phyloP scores from a whole-genome alignment of 2,888 invertebrate species.

The Psylliodes chrysocephalus region DNA sequence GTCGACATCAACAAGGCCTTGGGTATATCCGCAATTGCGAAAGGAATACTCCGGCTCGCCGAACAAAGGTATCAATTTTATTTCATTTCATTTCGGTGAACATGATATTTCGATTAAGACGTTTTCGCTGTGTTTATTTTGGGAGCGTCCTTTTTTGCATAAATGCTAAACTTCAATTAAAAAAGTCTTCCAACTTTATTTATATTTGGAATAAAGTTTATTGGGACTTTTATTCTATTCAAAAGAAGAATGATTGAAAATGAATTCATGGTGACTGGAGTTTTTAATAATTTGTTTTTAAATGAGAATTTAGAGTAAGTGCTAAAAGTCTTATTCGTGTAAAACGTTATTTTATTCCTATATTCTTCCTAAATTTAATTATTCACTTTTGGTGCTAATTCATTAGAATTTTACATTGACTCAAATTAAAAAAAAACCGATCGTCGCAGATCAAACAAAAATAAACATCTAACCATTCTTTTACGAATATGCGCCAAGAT shows the following conservation, averaged over 20 bases:
- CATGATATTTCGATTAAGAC: slow-evolving; percentile 31
- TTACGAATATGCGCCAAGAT: no score
- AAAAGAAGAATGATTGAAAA: background rate
- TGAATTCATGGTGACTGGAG: no score
- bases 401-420: no score
- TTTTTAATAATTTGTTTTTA: background rate
- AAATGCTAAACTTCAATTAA: slow-evolving; percentile 22
- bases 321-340: background rate
- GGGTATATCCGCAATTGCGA: slow-evolving; percentile 11
- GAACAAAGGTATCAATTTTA: slow-evolving; percentile 33
- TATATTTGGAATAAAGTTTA: slow-evolving; percentile 5
- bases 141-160: slow-evolving; percentile 14
- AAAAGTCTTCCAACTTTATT: slow-evolving; percentile 6
- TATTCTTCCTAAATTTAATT: no score
- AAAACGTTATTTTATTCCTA: no score
- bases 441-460: no score
- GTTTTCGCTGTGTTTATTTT: slow-evolving; percentile 24
- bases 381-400: no score
- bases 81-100: slow-evolving; percentile 28
- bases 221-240: background rate
- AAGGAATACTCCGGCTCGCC: slow-evolving; percentile 18
- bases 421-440: no score
- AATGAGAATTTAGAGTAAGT: background rate
- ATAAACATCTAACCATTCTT: no score
- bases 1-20: slow-evolving; percentile 17